These are phyloP conservation scores for Lates japonicus DNA, from an alignment of 2,797 vertebrate species.

Conservation along the genomic window DNA sequence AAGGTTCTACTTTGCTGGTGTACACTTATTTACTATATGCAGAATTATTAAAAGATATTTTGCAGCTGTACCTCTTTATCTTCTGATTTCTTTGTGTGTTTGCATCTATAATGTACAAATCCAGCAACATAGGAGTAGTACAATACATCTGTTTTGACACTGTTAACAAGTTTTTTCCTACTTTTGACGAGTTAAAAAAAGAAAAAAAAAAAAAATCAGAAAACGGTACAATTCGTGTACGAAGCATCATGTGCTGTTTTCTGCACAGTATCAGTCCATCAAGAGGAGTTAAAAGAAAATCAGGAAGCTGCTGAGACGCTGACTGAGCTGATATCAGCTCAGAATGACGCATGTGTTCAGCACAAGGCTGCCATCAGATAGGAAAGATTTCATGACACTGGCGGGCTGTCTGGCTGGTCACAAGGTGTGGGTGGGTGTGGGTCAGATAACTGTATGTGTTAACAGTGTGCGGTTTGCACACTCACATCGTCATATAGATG, in stretches of 20 bases:
- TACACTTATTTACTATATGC: constrained; percentile 50
- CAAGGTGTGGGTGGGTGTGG: constrained; percentile 80
- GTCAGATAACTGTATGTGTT: constrained; percentile 59
- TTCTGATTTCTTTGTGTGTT: constrained; percentile 16
- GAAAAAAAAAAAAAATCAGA: background rate
- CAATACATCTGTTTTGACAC: background rate
- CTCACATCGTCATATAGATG: constrained; percentile 32
- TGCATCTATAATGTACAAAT: constrained; percentile 7
- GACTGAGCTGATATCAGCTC: constrained; percentile 84
- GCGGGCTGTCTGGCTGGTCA: constrained; percentile 85
- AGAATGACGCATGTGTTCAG: constrained; percentile 84
- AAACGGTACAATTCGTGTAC: background rate
- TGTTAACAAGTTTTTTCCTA: background rate
- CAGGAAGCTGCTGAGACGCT: constrained; percentile 88
- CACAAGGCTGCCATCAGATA: constrained; percentile 83
- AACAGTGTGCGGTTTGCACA: constrained; percentile 1
- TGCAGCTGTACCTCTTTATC: constrained; percentile 18
- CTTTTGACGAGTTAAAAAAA: background rate
- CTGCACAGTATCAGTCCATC: constrained; percentile 51
- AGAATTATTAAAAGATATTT: constrained; percentile 49
- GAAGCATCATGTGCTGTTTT: constrained; percentile 44
- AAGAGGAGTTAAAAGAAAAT: constrained; percentile 78
- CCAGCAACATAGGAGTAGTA: constrained; percentile 6
- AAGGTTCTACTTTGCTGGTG: constrained; percentile 31
- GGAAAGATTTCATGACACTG: constrained; percentile 86